Evolutionary conservation across 1,140 invertebrate genomes (phyloP).

Genomic region (Macrobrachium nipponense): DNA sequence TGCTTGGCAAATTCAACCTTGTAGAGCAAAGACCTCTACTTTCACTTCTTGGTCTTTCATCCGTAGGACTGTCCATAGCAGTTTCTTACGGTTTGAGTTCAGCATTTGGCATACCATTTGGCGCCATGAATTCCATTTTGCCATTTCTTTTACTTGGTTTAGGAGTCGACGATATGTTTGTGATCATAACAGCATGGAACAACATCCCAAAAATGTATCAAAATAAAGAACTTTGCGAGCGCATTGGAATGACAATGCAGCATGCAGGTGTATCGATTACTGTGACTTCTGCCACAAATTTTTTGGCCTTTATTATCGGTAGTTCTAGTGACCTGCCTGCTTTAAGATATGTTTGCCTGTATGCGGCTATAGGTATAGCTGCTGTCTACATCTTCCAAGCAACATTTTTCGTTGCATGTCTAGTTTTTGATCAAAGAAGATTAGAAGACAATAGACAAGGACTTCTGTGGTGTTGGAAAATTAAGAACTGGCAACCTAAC

Average conservation of each 20-base stretch:
- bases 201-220: conserved; percentile 65
- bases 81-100: conserved; percentile 81
- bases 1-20: conserved; percentile 72
- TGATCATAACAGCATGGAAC: conserved; percentile 72
- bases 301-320: conserved; percentile 77
- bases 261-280: conserved; percentile 78
- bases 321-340: conserved; percentile 72
- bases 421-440: conserved; percentile 73
- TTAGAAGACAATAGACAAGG: conserved; percentile 70
- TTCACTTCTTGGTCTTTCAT: conserved; percentile 49
- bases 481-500: conserved; percentile 69
- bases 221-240: conserved; percentile 66
- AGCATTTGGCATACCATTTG: conserved; percentile 79
- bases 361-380: conserved; percentile 71
- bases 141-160: conserved; percentile 86
- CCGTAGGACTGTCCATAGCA: conserved; percentile 75
- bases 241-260: conserved; percentile 70
- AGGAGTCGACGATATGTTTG: conserved; percentile 85
- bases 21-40: conserved; percentile 70
- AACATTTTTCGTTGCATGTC: conserved; percentile 74
- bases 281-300: conserved; percentile 77
- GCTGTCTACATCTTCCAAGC: conserved; percentile 73
- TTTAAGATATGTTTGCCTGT: conserved; percentile 71
- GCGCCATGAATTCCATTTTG: conserved; percentile 84
- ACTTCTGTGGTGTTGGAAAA: conserved; percentile 68